phyloP scores from a whole-genome alignment of 2,113 vertebrate species.

The Pogona vitticeps region DNA sequence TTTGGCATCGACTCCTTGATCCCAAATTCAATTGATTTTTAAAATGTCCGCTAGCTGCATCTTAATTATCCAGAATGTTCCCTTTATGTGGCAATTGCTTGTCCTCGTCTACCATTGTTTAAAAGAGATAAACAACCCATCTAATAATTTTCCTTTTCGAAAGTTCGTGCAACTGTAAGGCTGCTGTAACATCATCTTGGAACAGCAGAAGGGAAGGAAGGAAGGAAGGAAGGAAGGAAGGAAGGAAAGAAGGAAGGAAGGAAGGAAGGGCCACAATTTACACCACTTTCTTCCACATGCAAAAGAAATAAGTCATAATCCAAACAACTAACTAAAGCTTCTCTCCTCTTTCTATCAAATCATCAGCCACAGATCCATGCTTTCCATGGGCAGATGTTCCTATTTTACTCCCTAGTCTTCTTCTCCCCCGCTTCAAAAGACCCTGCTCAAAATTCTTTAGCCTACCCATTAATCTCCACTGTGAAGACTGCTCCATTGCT shows the following conservation, averaged over 20 bases:
- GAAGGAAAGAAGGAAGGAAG: too few species aligned
- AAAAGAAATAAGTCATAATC: too few species aligned
- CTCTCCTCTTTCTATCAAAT: constrained; percentile 22
- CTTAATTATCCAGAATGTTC: not conserved
- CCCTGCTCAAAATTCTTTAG: constrained; percentile 5
- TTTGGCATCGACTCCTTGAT: not conserved
- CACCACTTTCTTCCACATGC: too few species aligned
- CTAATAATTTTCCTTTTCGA: too few species aligned
- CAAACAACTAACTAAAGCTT: not conserved
- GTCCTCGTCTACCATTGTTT: too few species aligned
- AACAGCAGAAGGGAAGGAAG: too few species aligned
- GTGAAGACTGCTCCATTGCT: constrained; percentile 34
- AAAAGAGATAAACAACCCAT: too few species aligned
- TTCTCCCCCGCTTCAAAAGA: constrained; percentile 1
- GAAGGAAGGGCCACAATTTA: too few species aligned
- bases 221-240: too few species aligned
- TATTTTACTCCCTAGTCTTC: not conserved
- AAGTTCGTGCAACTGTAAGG: too few species aligned
- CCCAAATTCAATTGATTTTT: not conserved
- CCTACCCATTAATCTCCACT: constrained; percentile 10
- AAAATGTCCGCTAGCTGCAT: not conserved
- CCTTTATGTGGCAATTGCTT: too few species aligned
- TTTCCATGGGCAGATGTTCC: not conserved
- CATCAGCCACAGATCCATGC: constrained; percentile 20
- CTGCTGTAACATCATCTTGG: too few species aligned